Conservation (phyloP, 2,797 vertebrate genomes). For the Eulemur coronatus region DNA sequence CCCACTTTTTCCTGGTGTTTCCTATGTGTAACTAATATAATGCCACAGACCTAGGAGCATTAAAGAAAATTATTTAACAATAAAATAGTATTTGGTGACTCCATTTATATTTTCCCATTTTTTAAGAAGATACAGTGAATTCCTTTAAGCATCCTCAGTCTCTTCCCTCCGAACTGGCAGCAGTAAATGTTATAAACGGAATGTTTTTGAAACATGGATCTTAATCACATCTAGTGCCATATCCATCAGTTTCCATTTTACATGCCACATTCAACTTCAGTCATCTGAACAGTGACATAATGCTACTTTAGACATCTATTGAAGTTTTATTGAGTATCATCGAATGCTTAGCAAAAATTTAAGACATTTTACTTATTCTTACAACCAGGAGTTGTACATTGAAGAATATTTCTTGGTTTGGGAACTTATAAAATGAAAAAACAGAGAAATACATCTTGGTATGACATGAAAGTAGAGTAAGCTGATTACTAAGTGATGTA, state of each 20-base stretch:
- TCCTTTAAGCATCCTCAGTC: not conserved
- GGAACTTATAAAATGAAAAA: not conserved
- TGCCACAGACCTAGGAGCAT: not conserved
- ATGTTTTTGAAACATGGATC: slow-evolving; percentile 48
- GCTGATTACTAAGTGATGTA: not conserved
- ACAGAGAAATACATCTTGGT: not conserved
- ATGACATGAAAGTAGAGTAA: not conserved
- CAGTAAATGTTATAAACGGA: slow-evolving; percentile 39
- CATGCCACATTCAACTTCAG: slow-evolving; percentile 3
- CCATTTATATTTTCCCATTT: slow-evolving; percentile 18
- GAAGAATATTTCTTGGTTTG: not conserved
- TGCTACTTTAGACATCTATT: not conserved
- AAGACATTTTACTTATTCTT: slow-evolving; percentile 46
- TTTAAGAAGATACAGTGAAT: not conserved
- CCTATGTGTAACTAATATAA: not conserved
- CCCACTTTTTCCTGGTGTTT: not conserved
- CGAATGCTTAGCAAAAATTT: slow-evolving; percentile 65
- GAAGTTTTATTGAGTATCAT: slow-evolving; percentile 23
- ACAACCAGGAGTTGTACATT: not conserved
- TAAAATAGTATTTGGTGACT: not conserved
- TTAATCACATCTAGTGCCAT: slow-evolving; percentile 32
- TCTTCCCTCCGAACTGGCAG: slow-evolving; percentile 10
- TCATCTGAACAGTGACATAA: slow-evolving; percentile 41
- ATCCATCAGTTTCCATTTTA: slow-evolving; percentile 44
- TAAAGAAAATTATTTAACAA: slow-evolving; percentile 46